phyloP scores from a whole-genome alignment of 1,140 invertebrate species.

The Cotesia chilonis region DNA sequence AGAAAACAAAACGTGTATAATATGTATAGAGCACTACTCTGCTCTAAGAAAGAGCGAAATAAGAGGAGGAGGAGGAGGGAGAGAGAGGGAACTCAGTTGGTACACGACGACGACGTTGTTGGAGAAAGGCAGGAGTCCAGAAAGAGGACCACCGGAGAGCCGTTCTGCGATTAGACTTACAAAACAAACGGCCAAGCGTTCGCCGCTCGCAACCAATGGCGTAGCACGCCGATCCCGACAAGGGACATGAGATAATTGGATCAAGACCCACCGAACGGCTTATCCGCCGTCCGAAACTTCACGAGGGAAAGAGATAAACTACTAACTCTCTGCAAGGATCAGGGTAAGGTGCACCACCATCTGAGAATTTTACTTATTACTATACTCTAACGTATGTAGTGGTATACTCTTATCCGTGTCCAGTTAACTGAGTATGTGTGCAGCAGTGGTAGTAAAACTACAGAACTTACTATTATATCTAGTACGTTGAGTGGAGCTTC shows the following conservation, averaged over 20 bases:
- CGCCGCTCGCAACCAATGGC: constrained; percentile 59
- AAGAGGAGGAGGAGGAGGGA: neutral
- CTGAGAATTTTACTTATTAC: neutral
- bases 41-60: constrained; percentile 9
- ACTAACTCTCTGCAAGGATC: constrained; percentile 2
- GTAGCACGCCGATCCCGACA: constrained; percentile 60
- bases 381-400: too few species aligned
- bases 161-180: constrained; percentile 66
- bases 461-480: too few species aligned
- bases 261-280: constrained; percentile 47
- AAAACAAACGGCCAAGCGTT: constrained; percentile 65
- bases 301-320: constrained; percentile 29
- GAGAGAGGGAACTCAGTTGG: constrained; percentile 22
- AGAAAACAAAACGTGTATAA: neutral
- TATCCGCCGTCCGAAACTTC: constrained; percentile 31
- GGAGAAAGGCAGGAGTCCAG: constrained; percentile 35
- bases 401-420: too few species aligned
- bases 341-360: constrained; percentile 22
- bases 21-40: too few species aligned
- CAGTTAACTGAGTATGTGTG: too few species aligned
- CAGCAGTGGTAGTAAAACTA: too few species aligned
- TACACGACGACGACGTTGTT: constrained; percentile 24
- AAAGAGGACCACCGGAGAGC: constrained; percentile 57
- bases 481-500: neutral
- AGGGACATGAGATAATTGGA: constrained; percentile 67